A percentile compares a stretch with the other conserved stretches of the same genome.
These are phyloP conservation scores for Prorops nasuta DNA, from an alignment of 1,140 invertebrate species.

Conservation along the genomic window DNA sequence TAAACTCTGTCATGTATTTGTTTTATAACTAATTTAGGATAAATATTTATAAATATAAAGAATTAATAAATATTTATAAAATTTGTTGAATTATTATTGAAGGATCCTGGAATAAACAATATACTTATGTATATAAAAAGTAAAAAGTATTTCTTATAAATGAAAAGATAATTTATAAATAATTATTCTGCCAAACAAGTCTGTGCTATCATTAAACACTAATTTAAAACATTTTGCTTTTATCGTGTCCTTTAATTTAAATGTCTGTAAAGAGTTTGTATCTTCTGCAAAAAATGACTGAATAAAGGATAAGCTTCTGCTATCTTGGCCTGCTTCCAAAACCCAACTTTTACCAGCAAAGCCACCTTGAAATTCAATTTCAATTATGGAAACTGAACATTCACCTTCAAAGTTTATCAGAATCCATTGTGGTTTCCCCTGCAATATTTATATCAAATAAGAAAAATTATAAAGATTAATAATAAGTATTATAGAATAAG, in stretches of 20 bases:
- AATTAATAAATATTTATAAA: no score
- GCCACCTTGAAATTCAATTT: conserved; percentile 68
- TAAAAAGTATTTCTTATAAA: conserved; percentile 17
- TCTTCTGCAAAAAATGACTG: conserved; percentile 62
- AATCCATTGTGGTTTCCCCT: conserved; percentile 66
- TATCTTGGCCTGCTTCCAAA: conserved; percentile 44
- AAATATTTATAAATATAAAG: no score
- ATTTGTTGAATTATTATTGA: background rate
- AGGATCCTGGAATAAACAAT: background rate
- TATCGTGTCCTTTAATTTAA: conserved; percentile 35
- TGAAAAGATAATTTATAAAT: conserved; percentile 52
- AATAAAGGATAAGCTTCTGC: conserved; percentile 33
- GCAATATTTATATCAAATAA: conserved; percentile 17
- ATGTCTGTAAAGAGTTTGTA: conserved; percentile 59
- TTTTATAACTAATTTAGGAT: no score
- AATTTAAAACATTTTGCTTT: conserved; percentile 47
- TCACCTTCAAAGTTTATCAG: conserved; percentile 52
- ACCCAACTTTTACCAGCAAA: conserved; percentile 63
- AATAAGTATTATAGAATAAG: background rate
- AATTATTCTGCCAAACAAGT: conserved; percentile 59
- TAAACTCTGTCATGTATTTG: no score
- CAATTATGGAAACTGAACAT: conserved; percentile 44
- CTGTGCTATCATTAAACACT: conserved; percentile 53
- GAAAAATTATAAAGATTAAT: conserved; percentile 6
- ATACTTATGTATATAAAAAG: no score